Conservation (phyloP, 2,797 vertebrate species). For the Hipposideros larvatus region DNA sequence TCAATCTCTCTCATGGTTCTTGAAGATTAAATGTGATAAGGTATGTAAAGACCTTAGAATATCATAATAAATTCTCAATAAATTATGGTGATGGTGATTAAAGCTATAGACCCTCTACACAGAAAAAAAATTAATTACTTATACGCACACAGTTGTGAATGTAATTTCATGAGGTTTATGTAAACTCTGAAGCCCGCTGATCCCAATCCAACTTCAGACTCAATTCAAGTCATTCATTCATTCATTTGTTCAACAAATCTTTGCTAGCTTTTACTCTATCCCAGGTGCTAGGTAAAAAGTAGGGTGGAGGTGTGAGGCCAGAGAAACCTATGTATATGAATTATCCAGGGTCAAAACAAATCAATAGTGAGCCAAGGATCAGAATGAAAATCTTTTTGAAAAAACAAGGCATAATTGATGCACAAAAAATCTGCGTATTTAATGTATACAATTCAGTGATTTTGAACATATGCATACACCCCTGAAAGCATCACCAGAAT, state of each 20-base stretch:
- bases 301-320: background rate
- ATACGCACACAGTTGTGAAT: background rate
- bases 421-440: background rate
- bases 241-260: background rate
- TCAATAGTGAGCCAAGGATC: background rate
- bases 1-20: background rate
- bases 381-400: background rate
- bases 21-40: background rate
- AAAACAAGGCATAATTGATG: background rate
- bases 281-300: background rate
- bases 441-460: background rate
- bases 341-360: background rate
- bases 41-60: background rate
- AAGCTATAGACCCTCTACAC: background rate
- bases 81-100: background rate
- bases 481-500: background rate
- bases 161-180: background rate
- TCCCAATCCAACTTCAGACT: background rate
- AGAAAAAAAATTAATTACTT: background rate
- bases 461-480: background rate
- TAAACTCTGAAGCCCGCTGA: background rate
- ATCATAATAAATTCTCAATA: background rate
- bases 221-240: background rate
- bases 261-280: background rate
- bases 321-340: background rate